These are phyloP conservation scores for Pharmacophagus antenor DNA, from an alignment of 2,888 invertebrate genomes.

Conservation along the genomic window DNA sequence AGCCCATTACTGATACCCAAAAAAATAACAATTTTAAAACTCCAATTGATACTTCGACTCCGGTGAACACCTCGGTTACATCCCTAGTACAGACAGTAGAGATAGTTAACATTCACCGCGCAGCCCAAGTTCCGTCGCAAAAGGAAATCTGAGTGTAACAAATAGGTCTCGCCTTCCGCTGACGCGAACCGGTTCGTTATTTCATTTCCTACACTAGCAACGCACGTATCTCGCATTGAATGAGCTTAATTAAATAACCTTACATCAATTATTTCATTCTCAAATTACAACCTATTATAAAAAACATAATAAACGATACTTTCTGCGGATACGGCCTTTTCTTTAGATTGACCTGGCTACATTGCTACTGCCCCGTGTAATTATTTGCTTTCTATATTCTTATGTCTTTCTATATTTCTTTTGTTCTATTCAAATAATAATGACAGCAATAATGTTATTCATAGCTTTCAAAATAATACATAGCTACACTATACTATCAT, in stretches of 20 bases:
- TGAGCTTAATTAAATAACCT: background rate
- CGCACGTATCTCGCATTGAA: background rate
- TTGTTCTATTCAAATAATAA: background rate
- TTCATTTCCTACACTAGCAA: constrained; percentile 31
- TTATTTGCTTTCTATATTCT: constrained; percentile 11
- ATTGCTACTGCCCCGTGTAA: background rate
- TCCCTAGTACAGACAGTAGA: background rate
- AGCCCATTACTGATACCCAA: too few species aligned
- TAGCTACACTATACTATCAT: background rate
- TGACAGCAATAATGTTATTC: background rate
- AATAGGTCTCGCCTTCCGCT: constrained; percentile 33
- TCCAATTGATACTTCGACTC: too few species aligned
- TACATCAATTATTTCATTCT: background rate
- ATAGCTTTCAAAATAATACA: constrained; percentile 1
- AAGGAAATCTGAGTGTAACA: constrained; percentile 35
- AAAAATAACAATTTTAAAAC: too few species aligned
- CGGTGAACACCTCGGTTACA: too few species aligned
- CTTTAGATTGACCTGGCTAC: background rate
- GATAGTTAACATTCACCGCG: constrained; percentile 32
- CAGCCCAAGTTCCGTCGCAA: constrained; percentile 29
- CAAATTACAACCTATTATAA: background rate
- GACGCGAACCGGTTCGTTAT: constrained; percentile 31
- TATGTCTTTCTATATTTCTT: too few species aligned
- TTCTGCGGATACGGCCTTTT: background rate
- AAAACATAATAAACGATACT: too few species aligned